A percentile compares a stretch with the other conserved stretches of the same genome.
Conservation (phyloP, 2,113 vertebrate species). For the Setophaga petechia region DNA sequence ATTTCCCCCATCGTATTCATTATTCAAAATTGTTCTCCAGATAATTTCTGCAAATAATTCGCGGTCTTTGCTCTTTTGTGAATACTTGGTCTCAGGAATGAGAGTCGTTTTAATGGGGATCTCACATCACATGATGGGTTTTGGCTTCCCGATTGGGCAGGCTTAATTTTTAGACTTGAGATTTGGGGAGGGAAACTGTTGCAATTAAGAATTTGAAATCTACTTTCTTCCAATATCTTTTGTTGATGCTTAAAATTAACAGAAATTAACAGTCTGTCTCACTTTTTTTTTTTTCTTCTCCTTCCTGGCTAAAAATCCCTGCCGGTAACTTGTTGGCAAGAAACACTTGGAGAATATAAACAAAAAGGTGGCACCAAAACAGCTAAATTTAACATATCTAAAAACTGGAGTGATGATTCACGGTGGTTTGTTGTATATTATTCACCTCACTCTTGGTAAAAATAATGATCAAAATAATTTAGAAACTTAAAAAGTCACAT, state of each 20-base stretch:
- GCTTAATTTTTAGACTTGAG: conserved; percentile 7
- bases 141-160: conserved; percentile 3
- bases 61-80: conserved; percentile 39
- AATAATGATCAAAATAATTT: conserved; percentile 50
- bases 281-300: background rate
- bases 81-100: background rate
- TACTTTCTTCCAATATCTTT: conserved; percentile 8
- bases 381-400: conserved; percentile 48
- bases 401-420: conserved; percentile 50
- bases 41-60: conserved; percentile 55
- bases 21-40: conserved; percentile 59
- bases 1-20: conserved; percentile 23
- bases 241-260: background rate
- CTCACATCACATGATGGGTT: background rate
- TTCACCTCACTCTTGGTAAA: background rate
- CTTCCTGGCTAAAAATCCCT: conserved; percentile 33
- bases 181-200: conserved; percentile 3
- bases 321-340: conserved; percentile 43
- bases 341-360: conserved; percentile 43
- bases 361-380: conserved; percentile 57
- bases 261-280: background rate
- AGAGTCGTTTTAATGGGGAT: conserved; percentile 50
- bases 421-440: conserved; percentile 33
- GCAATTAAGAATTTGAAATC: conserved; percentile 19
- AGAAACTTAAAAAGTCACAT: background rate